A percentile compares a stretch with the other conserved stretches of the same genome.
These are phyloP conservation scores for Oegoconia quadripuncta DNA, from an alignment of 2,888 invertebrate species.

Conservation along the genomic window DNA sequence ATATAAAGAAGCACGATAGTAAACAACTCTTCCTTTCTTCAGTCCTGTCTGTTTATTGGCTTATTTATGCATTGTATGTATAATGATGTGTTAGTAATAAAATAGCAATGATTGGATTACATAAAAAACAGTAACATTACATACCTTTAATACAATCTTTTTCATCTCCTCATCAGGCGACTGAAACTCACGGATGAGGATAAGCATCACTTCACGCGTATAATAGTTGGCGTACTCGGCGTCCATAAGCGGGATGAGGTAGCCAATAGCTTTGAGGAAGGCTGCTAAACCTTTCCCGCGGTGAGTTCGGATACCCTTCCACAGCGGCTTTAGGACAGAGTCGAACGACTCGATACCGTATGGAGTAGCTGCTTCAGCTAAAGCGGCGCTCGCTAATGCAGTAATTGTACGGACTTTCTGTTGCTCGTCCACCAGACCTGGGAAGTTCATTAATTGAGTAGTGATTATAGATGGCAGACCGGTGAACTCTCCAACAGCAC, in stretches of 20 bases:
- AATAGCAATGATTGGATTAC: no score
- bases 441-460: no score
- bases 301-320: constrained; percentile 98
- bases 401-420: constrained; percentile 99
- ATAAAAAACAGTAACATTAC: constrained; percentile 3
- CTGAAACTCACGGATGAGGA: constrained; percentile 99
- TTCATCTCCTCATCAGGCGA: constrained; percentile 99
- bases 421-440: constrained; percentile 97
- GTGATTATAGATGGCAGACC: no score
- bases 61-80: no score
- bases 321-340: constrained; percentile 98
- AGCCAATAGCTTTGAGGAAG: constrained; percentile 99
- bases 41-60: no score
- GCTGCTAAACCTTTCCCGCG: constrained; percentile 97
- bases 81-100: no score
- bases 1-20: no score
- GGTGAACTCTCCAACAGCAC: no score
- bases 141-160: constrained; percentile 98
- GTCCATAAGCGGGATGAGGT: constrained; percentile 99
- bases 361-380: constrained; percentile 99
- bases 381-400: constrained; percentile 97
- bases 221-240: constrained; percentile 99
- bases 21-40: no score
- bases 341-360: constrained; percentile 99
- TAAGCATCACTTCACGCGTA: constrained; percentile 98